Evolutionary conservation across 2,113 vertebrate genomes (phyloP).

Genomic region (Callionymus lyra): DNA sequence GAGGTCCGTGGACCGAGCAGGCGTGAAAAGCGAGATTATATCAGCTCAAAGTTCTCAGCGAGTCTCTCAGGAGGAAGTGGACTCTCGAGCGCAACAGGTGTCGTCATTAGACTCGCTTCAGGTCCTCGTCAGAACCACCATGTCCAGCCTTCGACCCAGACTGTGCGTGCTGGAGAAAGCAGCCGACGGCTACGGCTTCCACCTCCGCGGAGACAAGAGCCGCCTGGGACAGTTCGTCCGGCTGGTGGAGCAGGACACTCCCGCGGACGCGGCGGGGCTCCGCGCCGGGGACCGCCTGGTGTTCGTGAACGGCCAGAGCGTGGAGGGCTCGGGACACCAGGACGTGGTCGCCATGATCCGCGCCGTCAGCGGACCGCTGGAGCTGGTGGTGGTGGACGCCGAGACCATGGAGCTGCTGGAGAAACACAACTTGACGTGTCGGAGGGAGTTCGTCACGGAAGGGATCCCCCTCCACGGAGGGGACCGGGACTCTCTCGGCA

Average conservation of each 20-base stretch:
- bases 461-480: slow-evolving; percentile 53
- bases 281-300: slow-evolving; percentile 77
- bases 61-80: slow-evolving; percentile 26
- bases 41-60: slow-evolving; percentile 11
- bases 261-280: slow-evolving; percentile 77
- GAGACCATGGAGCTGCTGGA: slow-evolving; percentile 67
- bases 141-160: slow-evolving; percentile 68
- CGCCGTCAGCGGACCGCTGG: slow-evolving; percentile 61
- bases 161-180: slow-evolving; percentile 77
- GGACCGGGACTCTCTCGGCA: slow-evolving; percentile 38
- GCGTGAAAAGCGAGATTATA: slow-evolving; percentile 6
- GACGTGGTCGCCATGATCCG: slow-evolving; percentile 85
- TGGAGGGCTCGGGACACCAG: slow-evolving; percentile 86
- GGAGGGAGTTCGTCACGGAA: slow-evolving; percentile 59
- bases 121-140: slow-evolving; percentile 4
- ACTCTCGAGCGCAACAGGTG: slow-evolving; percentile 34
- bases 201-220: slow-evolving; percentile 81
- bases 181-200: slow-evolving; percentile 78
- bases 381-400: slow-evolving; percentile 78
- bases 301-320: slow-evolving; percentile 84
- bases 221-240: slow-evolving; percentile 85
- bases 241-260: slow-evolving; percentile 80
- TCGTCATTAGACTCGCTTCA: neutral
- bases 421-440: slow-evolving; percentile 62
- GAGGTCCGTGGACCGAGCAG: slow-evolving; percentile 12